Conservation (phyloP, 2,888 invertebrate genomes). For the Sipha maydis region DNA sequence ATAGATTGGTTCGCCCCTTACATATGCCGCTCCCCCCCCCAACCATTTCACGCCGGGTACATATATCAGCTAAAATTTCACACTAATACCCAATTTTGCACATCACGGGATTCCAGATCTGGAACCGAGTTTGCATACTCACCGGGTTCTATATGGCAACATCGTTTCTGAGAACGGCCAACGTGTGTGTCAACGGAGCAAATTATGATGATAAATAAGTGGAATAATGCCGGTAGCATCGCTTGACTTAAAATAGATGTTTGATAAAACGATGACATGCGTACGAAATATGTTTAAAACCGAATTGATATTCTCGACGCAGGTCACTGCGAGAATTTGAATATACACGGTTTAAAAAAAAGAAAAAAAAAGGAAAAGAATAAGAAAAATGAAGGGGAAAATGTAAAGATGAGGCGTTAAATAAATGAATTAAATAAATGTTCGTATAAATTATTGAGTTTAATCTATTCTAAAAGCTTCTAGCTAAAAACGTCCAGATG, state of each 20-base stretch:
- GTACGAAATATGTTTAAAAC: conserved; percentile 12
- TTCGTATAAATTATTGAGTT: background rate
- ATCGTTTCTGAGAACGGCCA: background rate
- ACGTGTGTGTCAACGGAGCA: background rate
- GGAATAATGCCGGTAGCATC: background rate
- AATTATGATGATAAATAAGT: background rate
- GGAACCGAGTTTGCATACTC: conserved; percentile 15
- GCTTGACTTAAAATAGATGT: background rate
- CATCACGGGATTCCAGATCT: background rate
- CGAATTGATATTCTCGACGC: conserved; percentile 20
- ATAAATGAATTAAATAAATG: too few species aligned
- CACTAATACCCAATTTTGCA: conserved; percentile 39
- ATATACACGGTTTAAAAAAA: background rate
- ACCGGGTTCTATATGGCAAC: background rate
- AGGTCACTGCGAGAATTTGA: background rate
- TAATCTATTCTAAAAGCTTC: background rate
- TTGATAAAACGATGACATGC: background rate
- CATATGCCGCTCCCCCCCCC: background rate
- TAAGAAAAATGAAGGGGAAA: too few species aligned
- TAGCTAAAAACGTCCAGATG: too few species aligned
- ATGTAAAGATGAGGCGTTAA: too few species aligned
- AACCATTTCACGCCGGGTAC: background rate
- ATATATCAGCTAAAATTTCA: conserved; percentile 1
- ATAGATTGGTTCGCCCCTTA: conserved; percentile 16
- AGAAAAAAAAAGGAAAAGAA: too few species aligned